Conservation (phyloP, 2,797 vertebrate genomes). For the Gouania willdenowi region DNA sequence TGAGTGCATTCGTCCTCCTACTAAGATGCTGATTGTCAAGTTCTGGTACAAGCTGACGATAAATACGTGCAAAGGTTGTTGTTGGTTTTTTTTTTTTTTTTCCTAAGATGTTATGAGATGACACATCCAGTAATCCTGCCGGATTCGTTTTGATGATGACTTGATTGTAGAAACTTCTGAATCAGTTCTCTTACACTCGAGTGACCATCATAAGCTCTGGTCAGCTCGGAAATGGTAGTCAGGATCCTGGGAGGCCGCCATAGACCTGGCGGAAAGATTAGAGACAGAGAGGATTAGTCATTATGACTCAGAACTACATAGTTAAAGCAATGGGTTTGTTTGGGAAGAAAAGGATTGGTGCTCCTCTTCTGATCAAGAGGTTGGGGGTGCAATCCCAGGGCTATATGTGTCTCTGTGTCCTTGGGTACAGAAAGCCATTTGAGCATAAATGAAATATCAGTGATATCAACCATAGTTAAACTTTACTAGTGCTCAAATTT, state of each 20-base stretch:
- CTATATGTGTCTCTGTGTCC: no score
- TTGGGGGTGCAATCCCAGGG: no score
- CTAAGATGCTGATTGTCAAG: slow-evolving; percentile 72
- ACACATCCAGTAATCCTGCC: slow-evolving; percentile 31
- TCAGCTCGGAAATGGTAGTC: slow-evolving; percentile 65
- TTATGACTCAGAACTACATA: no score
- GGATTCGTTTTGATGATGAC: slow-evolving; percentile 27
- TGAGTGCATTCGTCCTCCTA: slow-evolving; percentile 32
- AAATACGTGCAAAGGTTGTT: slow-evolving; percentile 62
- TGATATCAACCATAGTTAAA: no score
- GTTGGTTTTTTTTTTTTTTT: slow-evolving; percentile 12
- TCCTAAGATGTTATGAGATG: slow-evolving; percentile 27
- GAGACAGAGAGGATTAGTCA: no score
- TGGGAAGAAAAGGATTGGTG: no score
- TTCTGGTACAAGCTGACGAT: slow-evolving; percentile 62
- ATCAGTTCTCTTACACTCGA: slow-evolving; percentile 44
- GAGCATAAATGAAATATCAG: no score
- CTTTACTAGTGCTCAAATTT: no score
- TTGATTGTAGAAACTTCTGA: slow-evolving; percentile 19
- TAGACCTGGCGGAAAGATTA: slow-evolving; percentile 76
- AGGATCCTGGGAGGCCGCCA: slow-evolving; percentile 75
- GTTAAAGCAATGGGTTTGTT: no score
- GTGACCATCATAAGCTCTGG: slow-evolving; percentile 66
- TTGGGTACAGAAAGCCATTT: no score
- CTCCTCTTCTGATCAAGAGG: no score